Base-by-base conservation (phyloP, 2,113 vertebrate species). In the Cynoglossus semilaevis region DNA sequence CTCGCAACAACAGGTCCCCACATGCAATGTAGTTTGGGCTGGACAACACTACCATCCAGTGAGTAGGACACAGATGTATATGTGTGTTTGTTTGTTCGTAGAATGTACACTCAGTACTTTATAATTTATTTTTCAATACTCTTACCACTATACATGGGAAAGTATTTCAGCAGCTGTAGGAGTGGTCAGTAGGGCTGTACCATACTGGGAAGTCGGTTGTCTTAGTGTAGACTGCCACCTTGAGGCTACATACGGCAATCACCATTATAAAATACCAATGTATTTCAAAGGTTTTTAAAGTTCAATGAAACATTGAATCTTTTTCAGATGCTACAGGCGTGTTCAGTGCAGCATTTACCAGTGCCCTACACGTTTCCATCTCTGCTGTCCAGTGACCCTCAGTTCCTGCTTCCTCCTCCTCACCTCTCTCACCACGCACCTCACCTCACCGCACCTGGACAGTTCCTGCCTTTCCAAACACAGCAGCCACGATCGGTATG, bases 1-100 rank as follows among this genome's bases (percentile, higher is more conserved):
- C 49, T 82, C 95, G 0, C 96, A 96, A 51, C 95, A 95, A 51
- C 96, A 96, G 74, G 94, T 98, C 59, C 93, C 96, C 2, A 89
- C 94, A 34, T 98, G 96, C 87, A 97, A 94, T 16, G 93, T 97
- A 77, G 96, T 99, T 75, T 97, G 96, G 75, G 77, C 87, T 37
- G 94, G 94, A 63, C 96, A 99, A 75, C 96, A 97, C 78, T 94
- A 96, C 83, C 94, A 97, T 81, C 96, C 94, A 54, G 93, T 99
- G 79, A 97, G 96, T 83, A 91, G 89, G 72, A 91, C 92, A 72
- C 87, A 90, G 58, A 88, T 90, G 90, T 70, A 34, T 70, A 22
- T 40, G 49, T n/a, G n/a, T n/a, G 7, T 13, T 54, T 65, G 35
- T 48, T 58, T 57, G 37, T 42, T 48, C 13, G 36, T 40, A 9